Conservation (phyloP, 1,140 invertebrate species). For the Bombus sylvicola region DNA sequence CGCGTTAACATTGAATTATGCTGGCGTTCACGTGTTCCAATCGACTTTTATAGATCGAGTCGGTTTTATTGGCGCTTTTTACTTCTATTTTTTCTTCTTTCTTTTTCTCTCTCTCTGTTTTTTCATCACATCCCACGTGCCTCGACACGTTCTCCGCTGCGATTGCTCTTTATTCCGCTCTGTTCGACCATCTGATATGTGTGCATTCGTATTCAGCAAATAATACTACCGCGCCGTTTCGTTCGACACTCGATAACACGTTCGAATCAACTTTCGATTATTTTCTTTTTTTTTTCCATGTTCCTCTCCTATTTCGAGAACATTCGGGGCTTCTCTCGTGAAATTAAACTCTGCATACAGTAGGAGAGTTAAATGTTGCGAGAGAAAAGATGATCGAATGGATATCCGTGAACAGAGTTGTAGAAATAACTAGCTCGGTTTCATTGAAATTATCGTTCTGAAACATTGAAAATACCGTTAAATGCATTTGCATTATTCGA, state of each 20-base stretch:
- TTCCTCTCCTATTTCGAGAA: neutral
- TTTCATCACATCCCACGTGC: neutral
- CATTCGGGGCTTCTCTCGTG: neutral
- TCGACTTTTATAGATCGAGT: slow-evolving; percentile 33
- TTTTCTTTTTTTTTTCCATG: neutral
- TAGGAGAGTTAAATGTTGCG: too few relatives aligned
- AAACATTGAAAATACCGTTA: too few relatives aligned
- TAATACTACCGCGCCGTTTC: slow-evolving; percentile 1
- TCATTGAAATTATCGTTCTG: too few relatives aligned
- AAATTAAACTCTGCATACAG: neutral
- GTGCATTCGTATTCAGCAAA: slow-evolving; percentile 13
- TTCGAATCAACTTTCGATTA: neutral
- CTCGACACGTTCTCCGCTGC: neutral
- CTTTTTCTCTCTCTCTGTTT: neutral
- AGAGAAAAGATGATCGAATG: too few relatives aligned
- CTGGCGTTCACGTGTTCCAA: neutral
- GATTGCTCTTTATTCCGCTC: neutral
- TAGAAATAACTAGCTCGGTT: too few relatives aligned
- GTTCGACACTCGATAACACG: slow-evolving; percentile 4
- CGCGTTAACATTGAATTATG: slow-evolving; percentile 31
- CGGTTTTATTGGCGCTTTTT: neutral
- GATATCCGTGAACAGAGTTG: too few relatives aligned
- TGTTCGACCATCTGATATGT: neutral
- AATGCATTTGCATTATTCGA: too few relatives aligned
- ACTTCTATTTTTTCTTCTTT: neutral